Percentiles rank a stretch among this genome's conserved stretches.
Conservation (phyloP, 2,888 invertebrate genomes). For the Willowsia nigromaculata region DNA sequence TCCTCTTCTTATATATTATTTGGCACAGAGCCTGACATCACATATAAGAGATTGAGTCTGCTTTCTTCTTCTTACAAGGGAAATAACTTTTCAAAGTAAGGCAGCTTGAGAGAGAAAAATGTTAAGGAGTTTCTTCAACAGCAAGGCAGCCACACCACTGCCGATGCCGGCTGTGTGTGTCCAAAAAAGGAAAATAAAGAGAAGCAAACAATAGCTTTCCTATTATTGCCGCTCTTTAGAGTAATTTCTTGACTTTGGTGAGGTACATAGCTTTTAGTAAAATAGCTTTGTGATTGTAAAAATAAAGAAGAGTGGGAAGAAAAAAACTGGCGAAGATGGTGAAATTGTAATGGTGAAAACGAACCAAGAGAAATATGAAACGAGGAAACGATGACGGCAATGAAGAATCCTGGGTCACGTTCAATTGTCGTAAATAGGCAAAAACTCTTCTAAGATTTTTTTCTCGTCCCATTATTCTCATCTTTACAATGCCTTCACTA, state of each 20-base stretch:
- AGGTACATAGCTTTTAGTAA: slow-evolving; percentile 39
- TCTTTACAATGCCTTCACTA: background rate
- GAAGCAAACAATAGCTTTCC: slow-evolving; percentile 56
- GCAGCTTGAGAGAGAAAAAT: background rate
- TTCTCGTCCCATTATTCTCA: slow-evolving; percentile 40
- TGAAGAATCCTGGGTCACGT: slow-evolving; percentile 67
- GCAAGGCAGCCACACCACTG: slow-evolving; percentile 2
- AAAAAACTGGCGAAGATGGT: background rate
- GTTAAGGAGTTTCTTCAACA: background rate
- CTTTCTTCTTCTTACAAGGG: background rate
- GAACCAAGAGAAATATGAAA: slow-evolving; percentile 46
- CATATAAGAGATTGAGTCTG: slow-evolving; percentile 4
- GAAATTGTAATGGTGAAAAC: background rate
- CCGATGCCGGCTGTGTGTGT: slow-evolving; percentile 2
- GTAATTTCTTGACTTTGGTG: background rate
- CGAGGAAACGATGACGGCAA: slow-evolving; percentile 65
- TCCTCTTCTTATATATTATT: background rate
- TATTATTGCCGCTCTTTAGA: slow-evolving; percentile 36
- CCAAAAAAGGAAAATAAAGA: slow-evolving; percentile 23
- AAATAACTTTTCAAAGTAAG: background rate
- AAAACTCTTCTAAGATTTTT: background rate
- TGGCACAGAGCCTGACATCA: slow-evolving; percentile 51
- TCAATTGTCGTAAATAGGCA: slow-evolving; percentile 61
- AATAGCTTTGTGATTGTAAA: slow-evolving; percentile 37
- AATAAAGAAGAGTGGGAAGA: background rate